phyloP scores from a whole-genome alignment of 2,113 vertebrate genomes.

The Crotalus tigris region DNA sequence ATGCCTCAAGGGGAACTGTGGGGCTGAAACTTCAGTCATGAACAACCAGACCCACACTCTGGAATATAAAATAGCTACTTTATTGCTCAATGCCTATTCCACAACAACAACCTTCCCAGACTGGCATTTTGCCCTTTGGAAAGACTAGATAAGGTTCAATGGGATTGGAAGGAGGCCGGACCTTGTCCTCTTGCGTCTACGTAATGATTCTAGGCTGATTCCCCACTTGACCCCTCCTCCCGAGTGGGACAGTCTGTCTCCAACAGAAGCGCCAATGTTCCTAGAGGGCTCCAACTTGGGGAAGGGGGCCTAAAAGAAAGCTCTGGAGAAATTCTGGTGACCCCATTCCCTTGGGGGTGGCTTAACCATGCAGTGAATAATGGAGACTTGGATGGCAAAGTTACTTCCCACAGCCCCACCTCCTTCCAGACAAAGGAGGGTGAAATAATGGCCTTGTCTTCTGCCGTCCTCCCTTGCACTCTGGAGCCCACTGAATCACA shows the following conservation, averaged over 20 bases:
- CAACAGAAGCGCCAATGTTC: not conserved
- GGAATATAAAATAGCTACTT: not conserved
- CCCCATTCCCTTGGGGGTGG: slow-evolving; percentile 42
- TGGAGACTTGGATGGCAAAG: slow-evolving; percentile 53
- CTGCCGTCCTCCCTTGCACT: slow-evolving; percentile 14
- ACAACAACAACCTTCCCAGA: not conserved
- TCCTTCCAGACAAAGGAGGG: slow-evolving; percentile 52
- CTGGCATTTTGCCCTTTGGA: not conserved
- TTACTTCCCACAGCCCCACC: slow-evolving; percentile 52
- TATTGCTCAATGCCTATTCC: not conserved
- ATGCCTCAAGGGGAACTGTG: not conserved
- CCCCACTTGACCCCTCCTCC: not conserved
- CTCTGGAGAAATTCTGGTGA: not conserved
- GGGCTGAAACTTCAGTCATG: not conserved
- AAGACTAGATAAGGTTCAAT: not conserved
- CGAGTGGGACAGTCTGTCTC: not conserved
- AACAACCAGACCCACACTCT: not conserved
- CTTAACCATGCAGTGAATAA: slow-evolving; percentile 55
- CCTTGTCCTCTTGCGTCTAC: not conserved
- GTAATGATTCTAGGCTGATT: not conserved
- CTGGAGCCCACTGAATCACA: slow-evolving; percentile 72
- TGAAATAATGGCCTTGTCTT: slow-evolving; percentile 67
- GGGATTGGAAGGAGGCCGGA: not conserved
- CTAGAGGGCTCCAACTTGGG: not conserved
- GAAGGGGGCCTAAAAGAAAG: not conserved